Percentiles rank a stretch among this genome's conserved stretches.
Evolutionary conservation across 1,140 invertebrate genomes (phyloP).

Genomic region (Thaumatotibia leucotreta): DNA sequence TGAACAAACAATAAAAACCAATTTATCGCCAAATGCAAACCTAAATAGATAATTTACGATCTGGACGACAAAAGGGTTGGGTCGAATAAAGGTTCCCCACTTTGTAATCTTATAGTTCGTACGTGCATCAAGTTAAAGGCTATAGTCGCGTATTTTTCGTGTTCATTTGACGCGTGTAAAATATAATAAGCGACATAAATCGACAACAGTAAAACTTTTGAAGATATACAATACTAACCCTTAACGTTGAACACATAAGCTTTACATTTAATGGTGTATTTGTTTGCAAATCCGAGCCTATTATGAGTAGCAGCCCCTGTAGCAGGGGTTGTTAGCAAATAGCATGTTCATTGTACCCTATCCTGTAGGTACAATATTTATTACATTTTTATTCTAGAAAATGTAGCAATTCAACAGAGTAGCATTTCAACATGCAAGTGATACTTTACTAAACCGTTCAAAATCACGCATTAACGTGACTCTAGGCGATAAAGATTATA

Average conservation of each 20-base stretch:
- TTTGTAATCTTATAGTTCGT: slow-evolving; percentile 38
- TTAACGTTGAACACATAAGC: slow-evolving; percentile 25
- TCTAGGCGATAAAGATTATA: no score
- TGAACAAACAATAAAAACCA: slow-evolving; percentile 47
- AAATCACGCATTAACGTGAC: no score
- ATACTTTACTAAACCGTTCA: no score
- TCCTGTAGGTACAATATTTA: slow-evolving; percentile 51
- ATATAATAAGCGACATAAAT: slow-evolving; percentile 65
- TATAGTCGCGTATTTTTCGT: slow-evolving; percentile 46
- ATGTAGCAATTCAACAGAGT: no score
- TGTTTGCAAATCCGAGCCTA: slow-evolving; percentile 41
- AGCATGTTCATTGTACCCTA: slow-evolving; percentile 47
- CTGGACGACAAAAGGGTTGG: slow-evolving; percentile 50
- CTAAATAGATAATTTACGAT: slow-evolving; percentile 66
- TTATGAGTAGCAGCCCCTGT: slow-evolving; percentile 59
- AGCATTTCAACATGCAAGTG: no score
- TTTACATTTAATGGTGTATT: slow-evolving; percentile 22
- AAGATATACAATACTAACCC: slow-evolving; percentile 21
- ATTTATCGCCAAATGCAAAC: slow-evolving; percentile 67
- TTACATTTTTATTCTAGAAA: slow-evolving; percentile 36
- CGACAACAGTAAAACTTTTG: slow-evolving; percentile 26
- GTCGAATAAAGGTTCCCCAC: slow-evolving; percentile 18
- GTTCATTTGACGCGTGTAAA: slow-evolving; percentile 61
- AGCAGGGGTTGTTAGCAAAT: slow-evolving; percentile 54
- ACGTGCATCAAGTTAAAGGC: slow-evolving; percentile 40